Percentiles rank a stretch among this genome's conserved stretches.
Conservation (phyloP, 1,140 invertebrate species). For the Pseudachorutes palmiensis region DNA sequence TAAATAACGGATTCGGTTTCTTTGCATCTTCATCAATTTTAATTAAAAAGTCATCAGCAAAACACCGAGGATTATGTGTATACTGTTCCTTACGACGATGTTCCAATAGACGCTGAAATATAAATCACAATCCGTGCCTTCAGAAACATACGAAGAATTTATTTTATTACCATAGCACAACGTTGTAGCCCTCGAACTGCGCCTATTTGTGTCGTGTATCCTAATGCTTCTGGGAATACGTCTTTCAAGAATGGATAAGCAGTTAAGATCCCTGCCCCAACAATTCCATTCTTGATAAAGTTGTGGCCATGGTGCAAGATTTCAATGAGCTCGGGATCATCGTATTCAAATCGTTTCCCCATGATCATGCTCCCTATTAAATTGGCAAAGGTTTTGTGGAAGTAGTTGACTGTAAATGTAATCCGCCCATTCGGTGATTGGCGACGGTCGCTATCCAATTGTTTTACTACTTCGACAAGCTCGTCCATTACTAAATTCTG, state of each 20-base stretch:
- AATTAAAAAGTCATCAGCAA: slow-evolving; percentile 9
- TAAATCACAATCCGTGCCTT: not conserved
- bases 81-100: not conserved
- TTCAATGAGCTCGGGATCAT: slow-evolving; percentile 11
- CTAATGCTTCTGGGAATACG: slow-evolving; percentile 62
- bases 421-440: not conserved
- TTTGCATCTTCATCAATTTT: not conserved
- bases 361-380: slow-evolving; percentile 11
- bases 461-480: not conserved
- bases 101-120: not conserved
- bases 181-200: slow-evolving; percentile 42
- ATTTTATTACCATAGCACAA: not conserved
- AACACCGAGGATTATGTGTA: slow-evolving; percentile 9
- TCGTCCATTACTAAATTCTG: not conserved
- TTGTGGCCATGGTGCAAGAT: not conserved
- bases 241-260: slow-evolving; percentile 55
- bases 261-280: slow-evolving; percentile 4
- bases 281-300: slow-evolving; percentile 6
- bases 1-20: slow-evolving; percentile 7
- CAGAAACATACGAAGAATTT: not conserved
- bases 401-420: slow-evolving; percentile 4
- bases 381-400: slow-evolving; percentile 15
- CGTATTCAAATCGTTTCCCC: slow-evolving; percentile 10
- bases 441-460: not conserved
- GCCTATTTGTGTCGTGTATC: slow-evolving; percentile 50